Base-by-base conservation (phyloP, 1,140 invertebrate species). In the Ceratosolen solmsi region DNA sequence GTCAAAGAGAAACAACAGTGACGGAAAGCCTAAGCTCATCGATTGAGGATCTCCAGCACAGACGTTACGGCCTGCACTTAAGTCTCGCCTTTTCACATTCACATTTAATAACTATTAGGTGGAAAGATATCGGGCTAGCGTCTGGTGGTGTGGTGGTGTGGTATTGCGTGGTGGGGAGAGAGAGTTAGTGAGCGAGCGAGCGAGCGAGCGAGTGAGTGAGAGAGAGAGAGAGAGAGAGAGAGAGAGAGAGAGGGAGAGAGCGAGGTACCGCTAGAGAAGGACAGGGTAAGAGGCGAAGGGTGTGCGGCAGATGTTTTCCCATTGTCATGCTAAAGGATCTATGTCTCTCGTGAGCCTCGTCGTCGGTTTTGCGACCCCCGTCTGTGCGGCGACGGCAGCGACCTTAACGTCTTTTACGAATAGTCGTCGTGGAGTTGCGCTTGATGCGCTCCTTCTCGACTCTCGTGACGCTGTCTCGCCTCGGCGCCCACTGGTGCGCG, bases 281-380 rank as follows among this genome's bases (percentile, higher is more conserved):
- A 65, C 33, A 41, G 27, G 15, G 49, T 75, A 70, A 30, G 70
- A 78, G 77, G 81, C 85, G 78, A 77, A 77, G 75, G 70, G 71
- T 60, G 79, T n/a, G 58, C 46, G 84, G 86, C 87, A 88, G 87
- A 88, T 88, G 87, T 88, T 82, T 82, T 78, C 87, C 85, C 76
- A 87, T 88, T 88, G 87, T 88, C 86, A 88, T 88, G 87, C 83
- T 87, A 88, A 87, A 86, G 85, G 84, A 83, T 70, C 30, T 54
- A 60, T 75, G 76, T 80, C 81, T 83, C 80, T 63, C 74, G 27
- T 38, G 7, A 33, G 54, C 71, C 33, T 36, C 33, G 30, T n/a
- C 25, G 63, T 36, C 65, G 27, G 46, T 54, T 51, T 36, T 27
- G 27, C 77, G 58, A 79, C 77, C 63, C 65, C 63, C 46, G 36